Base-by-base conservation (phyloP, 1,140 invertebrate genomes). In the Drosophila lacertosa region DNA sequence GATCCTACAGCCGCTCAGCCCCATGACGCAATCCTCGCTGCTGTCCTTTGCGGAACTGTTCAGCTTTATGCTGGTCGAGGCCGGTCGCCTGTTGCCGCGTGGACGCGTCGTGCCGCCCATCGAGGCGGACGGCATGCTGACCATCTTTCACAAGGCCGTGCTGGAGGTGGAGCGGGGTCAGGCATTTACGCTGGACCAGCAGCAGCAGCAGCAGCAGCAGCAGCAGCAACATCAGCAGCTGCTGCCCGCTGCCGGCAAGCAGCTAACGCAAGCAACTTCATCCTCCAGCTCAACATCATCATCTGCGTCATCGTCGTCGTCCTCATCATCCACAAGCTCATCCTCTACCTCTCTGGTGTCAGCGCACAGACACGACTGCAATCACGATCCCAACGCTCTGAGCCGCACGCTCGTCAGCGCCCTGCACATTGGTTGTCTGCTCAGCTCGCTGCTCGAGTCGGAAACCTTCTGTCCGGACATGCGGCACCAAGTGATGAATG, bases 1-100 rank as follows among this genome's bases (percentile, higher is more conserved):
- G 64, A 97, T 98, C 92, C 93, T 98, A 51, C 97, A 98, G 77
- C 96, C 97, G n/a, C 93, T 99, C 6, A 98, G 97, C 92, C 96
- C 97, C 3, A 97, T 98, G 95, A 99, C 97, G 10, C 97, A 98
- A 92, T 97, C 96, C 86, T 97, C 96, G 62, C 93, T 99, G 18
- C 95, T 98, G 83, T 97, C 97, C 73, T 99, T 99, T 92, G 97
- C 97, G 2, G 97, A 99, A 92, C 93, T 99, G 1, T 99, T 99
- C 92, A 96, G 96, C 55, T 98, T 97, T 90, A 98, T 99, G 97
- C 95, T 97, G 89, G 95, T 96, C 95, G 91, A 94, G 95, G 67
- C 93, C 39, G 93, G 95, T 0, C 93, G 94, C 63, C 93, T 95
- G 57, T 93, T 94, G 15, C 93, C 93, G 24, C 93, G 95, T 89